Evolutionary conservation across 2,113 vertebrate species (phyloP), one percentile per base, ranked within the genome.

Genomic region (Clarias macrocephalus): DNA sequence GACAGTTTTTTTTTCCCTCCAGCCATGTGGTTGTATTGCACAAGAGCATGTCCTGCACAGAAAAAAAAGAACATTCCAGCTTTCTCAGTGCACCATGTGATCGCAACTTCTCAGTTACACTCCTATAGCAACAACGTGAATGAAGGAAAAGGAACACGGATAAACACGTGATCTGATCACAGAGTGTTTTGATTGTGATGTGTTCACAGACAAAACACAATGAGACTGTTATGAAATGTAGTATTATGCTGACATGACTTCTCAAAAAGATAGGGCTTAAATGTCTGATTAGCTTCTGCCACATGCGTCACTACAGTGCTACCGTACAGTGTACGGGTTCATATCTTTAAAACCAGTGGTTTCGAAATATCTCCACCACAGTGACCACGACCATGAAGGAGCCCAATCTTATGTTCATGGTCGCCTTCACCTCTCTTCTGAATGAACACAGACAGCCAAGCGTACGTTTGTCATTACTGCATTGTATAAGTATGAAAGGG

Each of bases 11-110:
- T 77, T 59, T 59, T 25, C 25, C 33, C 33, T 2, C 16, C 54
- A 59, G 56, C 10, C 94, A 93, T 94, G 91, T 95, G 91, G 93
- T 91, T 48, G 90, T 94, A 92, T 96, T 96, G 93, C 94, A 92
- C 95, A 95, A 96, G 92, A 85, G 48, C 86, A 66, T 88, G 80
- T 48, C 70, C 86, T 30, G 28, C 13, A 57, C 19, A 75, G n/a
- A 33, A 83, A 82, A 72, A 70, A 30, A 37, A 52, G 5, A 33
- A 84, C 93, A 91, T 54, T 57, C 52, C 52, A 56, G 75, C 75
- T 79, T 79, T 79, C 52, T 28, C 52, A 56, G 15, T 76, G 42
- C 28, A 79, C 48, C 54, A 15, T n/a, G 16, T 77, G 75, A 77
- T 18, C n/a, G 19, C 25, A 10, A 13, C 56, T 56, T 79, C 52